A percentile compares a stretch with the other conserved stretches of the same genome.
Conservation (phyloP, 1,140 invertebrate species). For the Pseudomyrmex pallidus region DNA sequence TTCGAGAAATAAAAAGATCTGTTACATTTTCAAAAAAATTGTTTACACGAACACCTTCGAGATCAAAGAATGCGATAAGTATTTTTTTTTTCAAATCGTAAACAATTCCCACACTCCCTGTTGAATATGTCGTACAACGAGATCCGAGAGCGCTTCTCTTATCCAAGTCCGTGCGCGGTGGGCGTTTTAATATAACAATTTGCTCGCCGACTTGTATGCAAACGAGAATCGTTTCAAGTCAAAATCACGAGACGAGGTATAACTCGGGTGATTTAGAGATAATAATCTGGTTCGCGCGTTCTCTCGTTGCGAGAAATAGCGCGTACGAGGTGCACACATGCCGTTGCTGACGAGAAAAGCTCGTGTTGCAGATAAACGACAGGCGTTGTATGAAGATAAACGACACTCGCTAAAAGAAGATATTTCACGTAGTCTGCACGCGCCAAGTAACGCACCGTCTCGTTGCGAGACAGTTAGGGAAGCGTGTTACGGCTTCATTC, state of each 20-base stretch:
- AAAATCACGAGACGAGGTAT: constrained; percentile 33
- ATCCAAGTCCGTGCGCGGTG: neutral
- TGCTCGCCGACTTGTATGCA: constrained; percentile 44
- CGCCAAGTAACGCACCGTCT: constrained; percentile 29
- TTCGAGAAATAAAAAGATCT: neutral
- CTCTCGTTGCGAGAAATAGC: constrained; percentile 32
- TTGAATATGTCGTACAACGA: too few relatives aligned
- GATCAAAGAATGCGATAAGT: too few relatives aligned
- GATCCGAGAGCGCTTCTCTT: too few relatives aligned
- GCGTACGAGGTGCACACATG: constrained; percentile 41
- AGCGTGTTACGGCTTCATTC: constrained; percentile 44
- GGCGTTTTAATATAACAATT: constrained; percentile 43
- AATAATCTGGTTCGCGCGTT: constrained; percentile 25
- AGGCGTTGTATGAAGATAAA: constrained; percentile 54
- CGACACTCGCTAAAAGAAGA: constrained; percentile 59
- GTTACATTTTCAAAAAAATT: too few relatives aligned
- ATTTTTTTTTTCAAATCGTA: too few relatives aligned
- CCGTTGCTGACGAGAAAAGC: constrained; percentile 61
- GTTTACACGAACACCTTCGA: too few relatives aligned
- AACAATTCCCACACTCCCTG: neutral
- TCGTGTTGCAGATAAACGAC: constrained; percentile 70
- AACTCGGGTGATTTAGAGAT: constrained; percentile 48
- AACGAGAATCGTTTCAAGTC: neutral
- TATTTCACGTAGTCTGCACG: constrained; percentile 52
- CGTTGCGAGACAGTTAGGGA: constrained; percentile 13